These are phyloP conservation scores for Phyllotreta cruciferae DNA, from an alignment of 2,888 invertebrate genomes.

Conservation along the genomic window DNA sequence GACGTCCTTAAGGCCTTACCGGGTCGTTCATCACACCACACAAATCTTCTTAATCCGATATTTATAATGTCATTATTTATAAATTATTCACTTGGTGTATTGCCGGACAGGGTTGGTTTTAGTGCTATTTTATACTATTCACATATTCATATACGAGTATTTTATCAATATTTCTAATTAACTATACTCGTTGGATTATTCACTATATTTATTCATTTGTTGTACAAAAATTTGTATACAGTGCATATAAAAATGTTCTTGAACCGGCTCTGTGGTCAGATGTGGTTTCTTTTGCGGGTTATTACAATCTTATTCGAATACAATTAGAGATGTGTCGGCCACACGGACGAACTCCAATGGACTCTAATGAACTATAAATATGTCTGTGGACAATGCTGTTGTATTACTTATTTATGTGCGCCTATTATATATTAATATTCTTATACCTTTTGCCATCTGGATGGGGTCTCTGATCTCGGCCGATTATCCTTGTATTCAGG, in stretches of 20 bases:
- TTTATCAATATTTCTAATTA: too few species aligned
- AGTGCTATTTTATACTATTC: too few species aligned
- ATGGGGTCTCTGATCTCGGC: constrained; percentile 20
- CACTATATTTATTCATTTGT: too few species aligned
- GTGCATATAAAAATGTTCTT: neutral
- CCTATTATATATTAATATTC: constrained; percentile 59
- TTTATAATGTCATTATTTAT: constrained; percentile 61
- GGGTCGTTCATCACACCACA: constrained; percentile 59
- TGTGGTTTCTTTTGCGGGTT: constrained; percentile 56
- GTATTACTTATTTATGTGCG: constrained; percentile 60
- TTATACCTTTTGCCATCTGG: constrained; percentile 32
- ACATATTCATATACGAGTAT: too few species aligned
- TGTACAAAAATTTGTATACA: too few species aligned
- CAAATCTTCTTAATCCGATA: constrained; percentile 61
- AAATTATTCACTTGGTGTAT: constrained; percentile 57
- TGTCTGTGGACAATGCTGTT: constrained; percentile 58
- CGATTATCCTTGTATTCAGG: neutral
- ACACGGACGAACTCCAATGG: constrained; percentile 56
- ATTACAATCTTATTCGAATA: constrained; percentile 60
- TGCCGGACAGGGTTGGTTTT: constrained; percentile 8
- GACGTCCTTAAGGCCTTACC: constrained; percentile 40
- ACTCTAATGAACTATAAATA: constrained; percentile 61
- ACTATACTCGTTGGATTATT: too few species aligned
- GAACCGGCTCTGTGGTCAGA: constrained; percentile 40
- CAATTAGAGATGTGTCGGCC: constrained; percentile 61